A percentile compares a stretch with the other conserved stretches of the same genome.
Evolutionary conservation across 1,140 invertebrate genomes (phyloP).

Genomic region (Procambarus clarkii): DNA sequence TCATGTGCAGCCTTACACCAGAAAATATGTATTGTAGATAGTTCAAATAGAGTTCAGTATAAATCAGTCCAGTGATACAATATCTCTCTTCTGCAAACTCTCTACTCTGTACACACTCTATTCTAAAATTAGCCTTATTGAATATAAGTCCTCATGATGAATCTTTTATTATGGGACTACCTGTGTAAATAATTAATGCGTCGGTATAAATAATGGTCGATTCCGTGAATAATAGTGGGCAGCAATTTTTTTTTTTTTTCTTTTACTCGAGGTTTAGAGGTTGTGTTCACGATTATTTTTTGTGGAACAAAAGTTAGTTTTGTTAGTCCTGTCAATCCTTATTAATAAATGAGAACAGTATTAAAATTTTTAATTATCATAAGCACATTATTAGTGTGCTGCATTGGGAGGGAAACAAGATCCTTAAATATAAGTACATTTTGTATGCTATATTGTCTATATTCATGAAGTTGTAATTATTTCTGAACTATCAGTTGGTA

Average conservation of each 20-base stretch:
- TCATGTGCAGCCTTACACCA: constrained; percentile 33
- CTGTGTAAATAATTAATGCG: background rate
- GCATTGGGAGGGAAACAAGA: constrained; percentile 47
- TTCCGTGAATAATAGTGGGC: background rate
- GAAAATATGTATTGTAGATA: constrained; percentile 8
- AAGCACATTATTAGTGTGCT: background rate
- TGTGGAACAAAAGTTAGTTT: background rate
- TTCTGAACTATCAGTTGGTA: constrained; percentile 42
- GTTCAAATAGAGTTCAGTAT: constrained; percentile 23
- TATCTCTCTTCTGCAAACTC: background rate
- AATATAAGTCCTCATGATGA: background rate
- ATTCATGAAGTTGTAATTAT: constrained; percentile 61
- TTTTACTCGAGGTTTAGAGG: too few species aligned
- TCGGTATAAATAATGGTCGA: background rate
- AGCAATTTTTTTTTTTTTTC: background rate
- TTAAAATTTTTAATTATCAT: constrained; percentile 29
- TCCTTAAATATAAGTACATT: constrained; percentile 47
- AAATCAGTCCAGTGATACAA: constrained; percentile 16
- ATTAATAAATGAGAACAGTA: background rate
- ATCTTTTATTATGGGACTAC: background rate
- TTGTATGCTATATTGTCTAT: constrained; percentile 24
- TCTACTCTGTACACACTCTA: background rate
- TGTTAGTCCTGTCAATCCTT: background rate
- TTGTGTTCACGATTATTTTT: too few species aligned
- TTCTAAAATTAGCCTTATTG: background rate